Evolutionary conservation across 1,140 invertebrate genomes (phyloP).

Genomic region (Panagrolaimus sp.): DNA sequence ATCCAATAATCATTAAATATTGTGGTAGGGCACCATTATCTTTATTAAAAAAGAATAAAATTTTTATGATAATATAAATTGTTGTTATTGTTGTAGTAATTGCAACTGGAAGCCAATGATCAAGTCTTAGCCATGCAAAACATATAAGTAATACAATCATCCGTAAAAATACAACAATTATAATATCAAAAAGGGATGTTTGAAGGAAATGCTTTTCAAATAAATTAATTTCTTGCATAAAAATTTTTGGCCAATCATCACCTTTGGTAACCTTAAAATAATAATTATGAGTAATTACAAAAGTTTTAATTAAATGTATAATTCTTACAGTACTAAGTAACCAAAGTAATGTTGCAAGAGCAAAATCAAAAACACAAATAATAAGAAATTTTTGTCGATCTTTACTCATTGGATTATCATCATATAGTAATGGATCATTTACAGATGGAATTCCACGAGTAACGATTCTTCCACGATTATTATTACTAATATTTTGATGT

Average conservation of each 20-base stretch:
- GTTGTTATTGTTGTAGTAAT: constrained; percentile 40
- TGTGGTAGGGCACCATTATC: constrained; percentile 27
- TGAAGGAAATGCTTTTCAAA: constrained; percentile 39
- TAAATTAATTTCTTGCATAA: constrained; percentile 40
- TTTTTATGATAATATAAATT: constrained; percentile 45
- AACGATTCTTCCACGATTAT: background rate
- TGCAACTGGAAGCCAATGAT: constrained; percentile 42
- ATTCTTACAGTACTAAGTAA: constrained; percentile 26
- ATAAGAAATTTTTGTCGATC: constrained; percentile 40
- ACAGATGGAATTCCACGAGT: constrained; percentile 12
- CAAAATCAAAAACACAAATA: constrained; percentile 29
- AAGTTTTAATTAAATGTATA: background rate
- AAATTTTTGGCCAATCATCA: constrained; percentile 34
- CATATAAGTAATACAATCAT: constrained; percentile 33
- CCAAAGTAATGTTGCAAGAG: constrained; percentile 26
- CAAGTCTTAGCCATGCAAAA: constrained; percentile 32
- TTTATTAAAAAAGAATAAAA: constrained; percentile 46
- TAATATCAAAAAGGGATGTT: constrained; percentile 43
- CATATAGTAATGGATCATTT: constrained; percentile 27
- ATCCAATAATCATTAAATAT: constrained; percentile 43
- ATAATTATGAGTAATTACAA: constrained; percentile 6
- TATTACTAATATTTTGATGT: too few species aligned
- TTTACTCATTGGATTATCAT: constrained; percentile 35
- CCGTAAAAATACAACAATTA: constrained; percentile 39
- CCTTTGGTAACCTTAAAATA: constrained; percentile 33